Evolutionary conservation across 2,888 invertebrate genomes (phyloP).

Genomic region (Folsomia candida): DNA sequence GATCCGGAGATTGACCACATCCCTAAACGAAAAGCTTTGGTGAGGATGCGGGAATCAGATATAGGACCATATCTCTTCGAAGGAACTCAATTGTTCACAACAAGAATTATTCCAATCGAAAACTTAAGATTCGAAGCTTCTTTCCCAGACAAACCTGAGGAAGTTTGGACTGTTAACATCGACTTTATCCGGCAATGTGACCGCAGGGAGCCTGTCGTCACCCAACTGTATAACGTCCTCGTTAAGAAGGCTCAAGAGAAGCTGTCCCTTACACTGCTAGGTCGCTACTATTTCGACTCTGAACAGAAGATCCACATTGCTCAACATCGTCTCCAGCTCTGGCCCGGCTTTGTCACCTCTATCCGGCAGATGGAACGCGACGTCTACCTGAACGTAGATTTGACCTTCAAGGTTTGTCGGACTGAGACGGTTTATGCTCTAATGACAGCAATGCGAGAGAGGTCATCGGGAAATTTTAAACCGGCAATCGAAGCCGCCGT

Average conservation of each 20-base stretch:
- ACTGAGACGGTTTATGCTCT: neutral
- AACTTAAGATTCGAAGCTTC: neutral
- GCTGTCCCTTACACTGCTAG: too few species aligned
- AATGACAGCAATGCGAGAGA: neutral
- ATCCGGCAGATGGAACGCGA: too few species aligned
- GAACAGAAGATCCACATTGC: neutral
- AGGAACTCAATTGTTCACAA: neutral
- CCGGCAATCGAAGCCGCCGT: neutral
- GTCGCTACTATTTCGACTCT: too few species aligned
- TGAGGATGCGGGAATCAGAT: neutral
- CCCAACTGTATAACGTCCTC: constrained; percentile 4
- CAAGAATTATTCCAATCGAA: neutral
- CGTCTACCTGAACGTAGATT: neutral
- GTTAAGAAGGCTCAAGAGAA: too few species aligned
- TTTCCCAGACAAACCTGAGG: neutral
- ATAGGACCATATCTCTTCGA: too few species aligned
- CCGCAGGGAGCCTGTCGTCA: neutral
- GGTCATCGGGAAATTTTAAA: neutral
- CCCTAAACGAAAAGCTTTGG: neutral
- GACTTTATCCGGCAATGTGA: neutral
- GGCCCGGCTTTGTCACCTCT: too few species aligned
- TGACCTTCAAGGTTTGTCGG: neutral
- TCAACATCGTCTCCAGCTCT: too few species aligned
- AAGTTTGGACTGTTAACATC: too few species aligned
- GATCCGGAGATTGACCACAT: neutral